A percentile compares a stretch with the other conserved stretches of the same genome.
phyloP scores from a whole-genome alignment of 2,888 invertebrate species.

The Pimpla rufipes region DNA sequence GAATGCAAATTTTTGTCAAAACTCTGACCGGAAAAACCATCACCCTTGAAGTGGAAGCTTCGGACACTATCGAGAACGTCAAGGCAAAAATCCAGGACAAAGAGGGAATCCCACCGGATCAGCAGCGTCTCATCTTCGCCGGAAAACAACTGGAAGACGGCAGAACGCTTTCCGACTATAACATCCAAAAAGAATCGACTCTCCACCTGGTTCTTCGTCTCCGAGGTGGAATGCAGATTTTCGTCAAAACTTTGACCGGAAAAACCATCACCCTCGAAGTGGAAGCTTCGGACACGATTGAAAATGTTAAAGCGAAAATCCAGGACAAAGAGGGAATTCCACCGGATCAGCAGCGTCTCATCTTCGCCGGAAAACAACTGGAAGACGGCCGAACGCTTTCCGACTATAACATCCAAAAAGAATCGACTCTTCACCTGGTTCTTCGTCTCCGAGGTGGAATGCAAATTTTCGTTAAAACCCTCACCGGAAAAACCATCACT shows the following conservation, averaged over 20 bases:
- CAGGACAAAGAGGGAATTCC: slow-evolving; percentile 83
- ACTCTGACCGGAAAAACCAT: slow-evolving; percentile 74
- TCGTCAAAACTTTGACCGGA: slow-evolving; percentile 87
- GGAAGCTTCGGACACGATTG: slow-evolving; percentile 88
- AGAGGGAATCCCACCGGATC: slow-evolving; percentile 72
- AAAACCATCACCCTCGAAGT: slow-evolving; percentile 87
- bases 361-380: slow-evolving; percentile 72
- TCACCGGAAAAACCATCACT: slow-evolving; percentile 14
- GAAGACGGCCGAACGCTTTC: slow-evolving; percentile 51
- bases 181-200: slow-evolving; percentile 85
- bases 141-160: slow-evolving; percentile 73
- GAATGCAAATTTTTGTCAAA: slow-evolving; percentile 70
- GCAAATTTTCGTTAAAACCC: slow-evolving; percentile 13
- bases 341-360: slow-evolving; percentile 73
- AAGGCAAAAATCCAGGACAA: slow-evolving; percentile 70
- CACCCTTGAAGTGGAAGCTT: slow-evolving; percentile 73
- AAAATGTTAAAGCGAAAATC: slow-evolving; percentile 88
- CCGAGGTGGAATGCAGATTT: slow-evolving; percentile 90
- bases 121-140: slow-evolving; percentile 73
- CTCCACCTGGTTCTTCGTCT: slow-evolving; percentile 88
- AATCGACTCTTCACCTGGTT: slow-evolving; percentile 70
- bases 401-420: slow-evolving; percentile 45
- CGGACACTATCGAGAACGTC: slow-evolving; percentile 69
- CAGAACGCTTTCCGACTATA: slow-evolving; percentile 72
- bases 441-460: slow-evolving; percentile 53